Percentiles rank a stretch among this genome's conserved stretches.
phyloP scores from a whole-genome alignment of 64 coral and sea anemone genomes.

The Dendronephthya gigantea region DNA sequence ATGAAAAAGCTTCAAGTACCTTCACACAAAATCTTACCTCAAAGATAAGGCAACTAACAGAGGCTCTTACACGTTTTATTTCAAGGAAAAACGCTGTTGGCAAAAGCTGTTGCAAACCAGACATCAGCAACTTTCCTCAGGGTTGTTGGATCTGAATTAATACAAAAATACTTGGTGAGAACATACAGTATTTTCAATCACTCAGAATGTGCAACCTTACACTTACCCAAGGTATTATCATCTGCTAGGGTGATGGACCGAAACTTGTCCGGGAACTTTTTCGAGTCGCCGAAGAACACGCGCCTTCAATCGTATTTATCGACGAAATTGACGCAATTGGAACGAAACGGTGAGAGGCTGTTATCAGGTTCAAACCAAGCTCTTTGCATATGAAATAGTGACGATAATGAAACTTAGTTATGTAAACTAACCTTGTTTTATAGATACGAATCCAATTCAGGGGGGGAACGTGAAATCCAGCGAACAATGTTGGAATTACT shows the following conservation, averaged over 20 bases:
- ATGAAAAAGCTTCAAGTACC: too few species aligned
- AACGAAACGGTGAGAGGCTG: slow-evolving; percentile 79
- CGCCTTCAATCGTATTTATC: slow-evolving; percentile 95
- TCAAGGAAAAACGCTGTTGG: slow-evolving; percentile 77
- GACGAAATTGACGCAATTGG: slow-evolving; percentile 99
- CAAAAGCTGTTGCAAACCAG: slow-evolving; percentile 97
- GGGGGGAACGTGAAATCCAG: slow-evolving; percentile 89
- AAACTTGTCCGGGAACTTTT: slow-evolving; percentile 95
- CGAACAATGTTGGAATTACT: slow-evolving; percentile 91
- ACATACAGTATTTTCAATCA: not conserved
- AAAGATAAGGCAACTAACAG: too few species aligned
- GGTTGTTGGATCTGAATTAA: slow-evolving; percentile 94
- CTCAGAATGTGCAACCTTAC: not conserved
- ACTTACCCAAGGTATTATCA: not conserved
- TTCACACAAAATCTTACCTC: too few species aligned
- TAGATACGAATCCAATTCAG: slow-evolving; percentile 90
- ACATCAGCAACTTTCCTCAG: slow-evolving; percentile 94
- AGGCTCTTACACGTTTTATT: not conserved
- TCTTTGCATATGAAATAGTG: too few species aligned
- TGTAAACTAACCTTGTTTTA: not conserved
- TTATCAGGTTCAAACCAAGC: too few species aligned
- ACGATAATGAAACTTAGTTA: not conserved
- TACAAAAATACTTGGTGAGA: slow-evolving; percentile 99
- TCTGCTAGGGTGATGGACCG: slow-evolving; percentile 75
- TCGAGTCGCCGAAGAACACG: slow-evolving; percentile 89